Conservation (phyloP, 2,113 vertebrate genomes). For the Eptesicus fuscus region DNA sequence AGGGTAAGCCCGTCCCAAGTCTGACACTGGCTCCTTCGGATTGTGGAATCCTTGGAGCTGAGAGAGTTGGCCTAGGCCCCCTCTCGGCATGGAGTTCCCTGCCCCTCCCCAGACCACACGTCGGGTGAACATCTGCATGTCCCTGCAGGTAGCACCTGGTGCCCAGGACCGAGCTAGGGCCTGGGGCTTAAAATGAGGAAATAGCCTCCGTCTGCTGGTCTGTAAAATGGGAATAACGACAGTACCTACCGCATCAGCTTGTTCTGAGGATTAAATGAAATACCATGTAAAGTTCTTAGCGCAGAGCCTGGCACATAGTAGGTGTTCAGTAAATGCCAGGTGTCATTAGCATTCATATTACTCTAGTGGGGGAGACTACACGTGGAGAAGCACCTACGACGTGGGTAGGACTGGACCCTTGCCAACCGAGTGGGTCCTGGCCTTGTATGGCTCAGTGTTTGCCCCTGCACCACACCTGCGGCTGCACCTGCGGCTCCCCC, state of each 20-base stretch:
- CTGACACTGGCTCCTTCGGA: not conserved
- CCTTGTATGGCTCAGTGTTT: not conserved
- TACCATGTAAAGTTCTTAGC: not conserved
- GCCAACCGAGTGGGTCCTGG: not conserved
- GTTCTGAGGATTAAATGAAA: not conserved
- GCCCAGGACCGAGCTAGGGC: not conserved
- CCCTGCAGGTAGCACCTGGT: not conserved
- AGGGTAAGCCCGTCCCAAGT: not conserved
- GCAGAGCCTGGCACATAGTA: not conserved
- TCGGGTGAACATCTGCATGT: not conserved
- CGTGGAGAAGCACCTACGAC: not conserved
- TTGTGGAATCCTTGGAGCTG: not conserved
- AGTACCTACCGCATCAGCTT: not conserved
- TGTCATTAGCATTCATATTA: not conserved
- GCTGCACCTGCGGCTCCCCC: not conserved
- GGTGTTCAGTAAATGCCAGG: not conserved
- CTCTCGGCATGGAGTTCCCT: not conserved
- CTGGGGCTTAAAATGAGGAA: not conserved
- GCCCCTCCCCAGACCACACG: rapidly evolving
- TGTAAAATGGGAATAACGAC: not conserved
- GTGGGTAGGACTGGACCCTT: not conserved
- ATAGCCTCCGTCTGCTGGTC: not conserved
- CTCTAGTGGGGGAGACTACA: not conserved
- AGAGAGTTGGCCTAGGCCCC: too few relatives aligned
- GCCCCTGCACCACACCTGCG: not conserved